These are phyloP conservation scores for Gnathonemus echidnorhynchus DNA, from an alignment of 2,113 vertebrate species.

Conservation along the genomic window DNA sequence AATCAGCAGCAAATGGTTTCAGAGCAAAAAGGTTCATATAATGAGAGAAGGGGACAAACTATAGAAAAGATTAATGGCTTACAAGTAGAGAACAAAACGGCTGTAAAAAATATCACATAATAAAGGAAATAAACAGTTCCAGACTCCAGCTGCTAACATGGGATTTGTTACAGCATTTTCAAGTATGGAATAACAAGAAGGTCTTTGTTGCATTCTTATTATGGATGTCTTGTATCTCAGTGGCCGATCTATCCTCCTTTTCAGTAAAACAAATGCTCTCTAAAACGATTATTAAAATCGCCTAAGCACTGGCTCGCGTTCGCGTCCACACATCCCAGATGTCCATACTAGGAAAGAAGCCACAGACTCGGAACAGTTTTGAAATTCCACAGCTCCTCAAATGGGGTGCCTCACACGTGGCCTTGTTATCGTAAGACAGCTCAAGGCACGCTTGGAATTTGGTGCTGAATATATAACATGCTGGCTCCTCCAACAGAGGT, in stretches of 20 bases:
- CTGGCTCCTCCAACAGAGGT: neutral
- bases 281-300: neutral
- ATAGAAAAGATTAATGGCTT: neutral
- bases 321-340: neutral
- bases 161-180: neutral
- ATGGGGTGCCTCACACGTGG: neutral
- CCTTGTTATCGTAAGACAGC: conserved; percentile 8
- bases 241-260: neutral
- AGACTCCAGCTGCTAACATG: neutral
- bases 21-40: neutral
- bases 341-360: neutral
- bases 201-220: conserved; percentile 2
- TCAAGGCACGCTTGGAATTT: neutral
- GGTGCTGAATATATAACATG: neutral
- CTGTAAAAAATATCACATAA: neutral
- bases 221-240: neutral
- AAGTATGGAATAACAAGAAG: neutral
- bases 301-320: neutral
- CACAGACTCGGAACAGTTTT: neutral
- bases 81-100: neutral
- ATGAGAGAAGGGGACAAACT: neutral
- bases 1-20: neutral
- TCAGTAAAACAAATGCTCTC: conserved; percentile 10
- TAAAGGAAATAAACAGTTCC: neutral
- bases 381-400: neutral